Base-by-base conservation (phyloP, 2,113 vertebrate genomes). In the Eonycteris spelaea region DNA sequence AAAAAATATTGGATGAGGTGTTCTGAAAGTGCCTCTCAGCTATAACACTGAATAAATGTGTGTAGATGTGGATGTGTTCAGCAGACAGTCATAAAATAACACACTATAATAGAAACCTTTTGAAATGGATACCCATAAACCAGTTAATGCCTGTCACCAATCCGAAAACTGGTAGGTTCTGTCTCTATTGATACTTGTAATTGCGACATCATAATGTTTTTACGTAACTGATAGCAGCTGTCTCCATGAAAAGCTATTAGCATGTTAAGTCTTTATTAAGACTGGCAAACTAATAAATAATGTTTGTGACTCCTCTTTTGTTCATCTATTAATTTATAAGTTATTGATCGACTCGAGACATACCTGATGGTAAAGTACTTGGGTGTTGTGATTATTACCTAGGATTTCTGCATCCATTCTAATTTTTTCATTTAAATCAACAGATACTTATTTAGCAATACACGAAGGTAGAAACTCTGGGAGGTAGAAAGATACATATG, bases 181-280 rank as follows among this genome's bases (percentile, higher is more conserved):
- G 86, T 63, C 74, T 93, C 95, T 91, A 35, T 86, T 95, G 93
- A 94, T 92, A 95, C 70, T 93, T 97, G 74, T 40, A 55, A 92
- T 55, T 93, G 43, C 86, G 96, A 88, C 59, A 88, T 94, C 96
- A 97, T 94, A 92, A 94, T 94, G 89, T 96, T 97, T 96, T 91
- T 96, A 86, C 73, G 96, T 95, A 98, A 91, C 85, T 88, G 88
- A 97, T 96, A 89, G 91, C 93, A 97, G 88, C 91, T 95, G 97
- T 96, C 93, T 96, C 88, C 83, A 91, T 43, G 78, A 96, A 78
- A 96, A 48, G 63, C 95, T 90, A 79, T 97, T 96, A 96, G 71
- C 73, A 86, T 94, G 91, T 95, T 96, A 96, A 51, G 68, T 96
- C 91, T 98, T 97, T 97, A 97, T 93, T 96, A 97, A 95, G 93